Evolutionary conservation across 2,113 vertebrate species (phyloP).

Genomic region (Heliornis fulica): DNA sequence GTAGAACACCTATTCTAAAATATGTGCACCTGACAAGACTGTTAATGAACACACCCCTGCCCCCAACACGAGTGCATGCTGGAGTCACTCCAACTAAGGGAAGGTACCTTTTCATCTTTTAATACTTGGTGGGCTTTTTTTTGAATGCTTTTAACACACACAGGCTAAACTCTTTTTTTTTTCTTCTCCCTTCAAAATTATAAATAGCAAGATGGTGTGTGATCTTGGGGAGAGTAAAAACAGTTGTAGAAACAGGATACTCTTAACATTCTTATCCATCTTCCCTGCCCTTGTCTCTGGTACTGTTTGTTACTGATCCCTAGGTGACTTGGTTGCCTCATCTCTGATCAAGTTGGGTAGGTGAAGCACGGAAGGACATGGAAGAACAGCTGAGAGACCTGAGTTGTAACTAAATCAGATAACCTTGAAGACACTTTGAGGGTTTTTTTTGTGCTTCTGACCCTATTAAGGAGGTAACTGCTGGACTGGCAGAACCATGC

Average conservation of each 20-base stretch:
- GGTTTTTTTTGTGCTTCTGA: not conserved
- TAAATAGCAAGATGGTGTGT: not conserved
- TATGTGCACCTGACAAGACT: slow-evolving; percentile 63
- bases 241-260: not conserved
- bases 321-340: not conserved
- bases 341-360: not conserved
- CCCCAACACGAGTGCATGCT: not conserved
- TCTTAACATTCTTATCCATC: not conserved
- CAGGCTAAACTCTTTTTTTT: not conserved
- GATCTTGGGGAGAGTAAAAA: not conserved
- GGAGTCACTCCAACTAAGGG: not conserved
- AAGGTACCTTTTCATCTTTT: not conserved
- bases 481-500: not conserved
- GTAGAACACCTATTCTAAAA: slow-evolving; percentile 64
- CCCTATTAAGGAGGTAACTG: not conserved
- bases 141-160: not conserved
- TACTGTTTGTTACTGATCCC: not conserved
- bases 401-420: not conserved
- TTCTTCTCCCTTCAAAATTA: not conserved
- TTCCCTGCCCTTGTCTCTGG: not conserved
- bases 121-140: not conserved
- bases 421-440: not conserved
- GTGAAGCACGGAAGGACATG: not conserved
- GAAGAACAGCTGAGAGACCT: not conserved
- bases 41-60: not conserved